Evolutionary conservation across 1,140 invertebrate genomes (phyloP).

Genomic region (Drosophila sturtevanti): DNA sequence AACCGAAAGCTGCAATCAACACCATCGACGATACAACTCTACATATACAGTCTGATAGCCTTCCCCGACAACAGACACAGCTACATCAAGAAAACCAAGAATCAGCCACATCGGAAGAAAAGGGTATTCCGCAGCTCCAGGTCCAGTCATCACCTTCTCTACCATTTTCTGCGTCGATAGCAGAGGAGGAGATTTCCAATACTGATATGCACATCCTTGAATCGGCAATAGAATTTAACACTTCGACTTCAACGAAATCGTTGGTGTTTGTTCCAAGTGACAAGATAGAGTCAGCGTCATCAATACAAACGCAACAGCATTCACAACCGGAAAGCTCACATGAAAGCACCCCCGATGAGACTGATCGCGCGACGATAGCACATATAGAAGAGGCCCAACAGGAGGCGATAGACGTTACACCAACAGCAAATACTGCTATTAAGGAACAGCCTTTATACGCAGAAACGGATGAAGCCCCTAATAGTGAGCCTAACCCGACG

Average conservation of each 20-base stretch:
- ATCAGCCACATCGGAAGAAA: conserved; percentile 6
- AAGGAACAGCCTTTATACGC: background rate
- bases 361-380: conserved; percentile 34
- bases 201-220: conserved; percentile 3
- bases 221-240: background rate
- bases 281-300: background rate
- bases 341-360: conserved; percentile 41
- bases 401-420: conserved; percentile 8
- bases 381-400: conserved; percentile 10
- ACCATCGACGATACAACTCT: conserved; percentile 21
- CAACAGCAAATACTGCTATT: background rate
- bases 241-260: background rate
- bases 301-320: background rate
- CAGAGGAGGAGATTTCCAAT: background rate
- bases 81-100: background rate
- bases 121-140: background rate
- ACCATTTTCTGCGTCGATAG: background rate
- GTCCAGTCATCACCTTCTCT: background rate
- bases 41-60: conserved; percentile 20
- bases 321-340: background rate
- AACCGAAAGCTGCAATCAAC: conserved; percentile 2
- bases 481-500: background rate
- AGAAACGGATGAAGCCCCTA: background rate
- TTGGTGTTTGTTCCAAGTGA: background rate
- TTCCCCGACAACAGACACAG: background rate